These are phyloP conservation scores for Drosophila kurseongensis DNA, from an alignment of 1,140 invertebrate genomes.

Conservation along the genomic window DNA sequence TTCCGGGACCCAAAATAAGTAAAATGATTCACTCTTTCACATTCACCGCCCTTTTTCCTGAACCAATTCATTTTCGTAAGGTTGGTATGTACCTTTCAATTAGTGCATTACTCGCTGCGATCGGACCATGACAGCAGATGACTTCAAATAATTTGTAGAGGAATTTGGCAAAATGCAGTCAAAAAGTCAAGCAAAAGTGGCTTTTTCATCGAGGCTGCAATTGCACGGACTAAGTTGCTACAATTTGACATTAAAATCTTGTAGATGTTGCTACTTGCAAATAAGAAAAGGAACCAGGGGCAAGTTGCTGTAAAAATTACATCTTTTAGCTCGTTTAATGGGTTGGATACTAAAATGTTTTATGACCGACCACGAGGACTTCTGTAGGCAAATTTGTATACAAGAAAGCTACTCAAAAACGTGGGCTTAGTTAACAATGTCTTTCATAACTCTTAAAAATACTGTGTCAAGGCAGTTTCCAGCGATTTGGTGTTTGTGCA, in stretches of 20 bases:
- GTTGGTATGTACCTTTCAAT: too few species aligned
- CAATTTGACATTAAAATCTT: slow-evolving; percentile 52
- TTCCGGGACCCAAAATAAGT: too few species aligned
- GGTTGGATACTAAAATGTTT: slow-evolving; percentile 13
- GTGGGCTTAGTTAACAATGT: slow-evolving; percentile 14
- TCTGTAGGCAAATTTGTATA: slow-evolving; percentile 2
- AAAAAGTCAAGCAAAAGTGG: slow-evolving; percentile 20
- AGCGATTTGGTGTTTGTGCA: slow-evolving; percentile 34
- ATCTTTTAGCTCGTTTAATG: slow-evolving; percentile 5
- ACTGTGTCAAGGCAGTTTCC: slow-evolving; percentile 40
- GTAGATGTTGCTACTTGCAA: slow-evolving; percentile 26
- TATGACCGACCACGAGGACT: slow-evolving; percentile 26
- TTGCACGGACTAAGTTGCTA: slow-evolving; percentile 56
- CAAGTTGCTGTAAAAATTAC: slow-evolving; percentile 1
- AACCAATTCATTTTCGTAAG: too few species aligned
- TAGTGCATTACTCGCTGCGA: too few species aligned
- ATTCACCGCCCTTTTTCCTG: too few species aligned
- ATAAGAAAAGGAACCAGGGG: slow-evolving; percentile 5
- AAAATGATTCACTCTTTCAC: too few species aligned
- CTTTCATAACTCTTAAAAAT: slow-evolving; percentile 3
- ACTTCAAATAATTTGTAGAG: too few species aligned
- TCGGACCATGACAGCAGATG: too few species aligned
- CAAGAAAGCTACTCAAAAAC: background rate
- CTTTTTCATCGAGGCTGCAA: slow-evolving; percentile 24
- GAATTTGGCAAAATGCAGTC: background rate